A percentile compares a stretch with the other conserved stretches of the same genome.
phyloP scores from a whole-genome alignment of 1,140 invertebrate species.

The Agrypnia vestita region DNA sequence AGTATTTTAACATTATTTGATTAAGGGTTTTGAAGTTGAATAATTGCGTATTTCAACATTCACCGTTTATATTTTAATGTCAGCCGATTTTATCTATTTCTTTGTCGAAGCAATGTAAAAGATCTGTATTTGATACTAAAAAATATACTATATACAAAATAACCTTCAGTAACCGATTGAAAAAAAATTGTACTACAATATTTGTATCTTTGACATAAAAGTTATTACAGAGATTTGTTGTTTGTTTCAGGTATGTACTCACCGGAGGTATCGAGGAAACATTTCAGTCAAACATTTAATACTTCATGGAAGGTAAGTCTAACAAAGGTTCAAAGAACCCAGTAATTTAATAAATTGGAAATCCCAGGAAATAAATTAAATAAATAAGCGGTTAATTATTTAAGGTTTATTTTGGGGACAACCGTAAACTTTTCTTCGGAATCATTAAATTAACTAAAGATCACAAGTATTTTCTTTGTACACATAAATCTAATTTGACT shows the following conservation, averaged over 20 bases:
- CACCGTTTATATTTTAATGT: too few species aligned
- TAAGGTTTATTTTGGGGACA: slow-evolving; percentile 18
- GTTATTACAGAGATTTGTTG: not conserved
- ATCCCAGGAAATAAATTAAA: not conserved
- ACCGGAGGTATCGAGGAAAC: not conserved
- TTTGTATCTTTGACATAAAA: too few species aligned
- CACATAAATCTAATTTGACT: slow-evolving; percentile 46
- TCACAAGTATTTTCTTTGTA: slow-evolving; percentile 39
- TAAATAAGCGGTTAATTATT: slow-evolving; percentile 33
- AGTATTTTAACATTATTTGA: too few species aligned
- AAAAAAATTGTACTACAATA: too few species aligned
- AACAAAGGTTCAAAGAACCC: not conserved
- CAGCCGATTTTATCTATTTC: too few species aligned
- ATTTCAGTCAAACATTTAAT: not conserved
- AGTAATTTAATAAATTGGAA: not conserved
- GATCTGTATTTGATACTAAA: too few species aligned
- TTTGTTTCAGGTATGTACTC: slow-evolving; percentile 33
- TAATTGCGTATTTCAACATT: too few species aligned
- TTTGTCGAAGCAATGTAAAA: too few species aligned
- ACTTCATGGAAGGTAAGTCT: slow-evolving; percentile 6
- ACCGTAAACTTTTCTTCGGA: slow-evolving; percentile 31
- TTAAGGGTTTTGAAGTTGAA: too few species aligned
- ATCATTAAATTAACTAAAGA: slow-evolving; percentile 25
- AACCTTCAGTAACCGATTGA: too few species aligned
- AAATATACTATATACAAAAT: too few species aligned